Conservation (phyloP, 2,797 vertebrate genomes). For the Mastacembelus armatus region DNA sequence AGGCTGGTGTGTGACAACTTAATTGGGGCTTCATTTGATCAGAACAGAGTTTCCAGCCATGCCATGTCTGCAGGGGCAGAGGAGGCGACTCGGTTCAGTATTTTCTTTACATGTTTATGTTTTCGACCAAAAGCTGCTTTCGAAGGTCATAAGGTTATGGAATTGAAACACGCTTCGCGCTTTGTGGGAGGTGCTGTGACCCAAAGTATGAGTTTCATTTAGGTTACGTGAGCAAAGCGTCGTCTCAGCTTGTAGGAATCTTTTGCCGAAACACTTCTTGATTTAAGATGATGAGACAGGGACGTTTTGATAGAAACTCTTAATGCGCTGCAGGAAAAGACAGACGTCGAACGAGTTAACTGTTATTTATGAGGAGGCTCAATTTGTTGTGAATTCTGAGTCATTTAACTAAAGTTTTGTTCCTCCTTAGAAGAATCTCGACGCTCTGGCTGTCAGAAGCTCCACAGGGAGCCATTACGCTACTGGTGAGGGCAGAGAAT, state of each 20-base stretch:
- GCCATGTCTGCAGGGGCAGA: slow-evolving; percentile 12
- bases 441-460: not conserved
- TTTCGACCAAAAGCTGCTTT: not conserved
- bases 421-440: not conserved
- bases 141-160: not conserved
- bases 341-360: not conserved
- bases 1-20: slow-evolving; percentile 53
- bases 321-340: not conserved
- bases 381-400: slow-evolving; percentile 17
- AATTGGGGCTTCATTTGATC: slow-evolving; percentile 49
- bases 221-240: not conserved
- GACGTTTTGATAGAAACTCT: slow-evolving; percentile 1
- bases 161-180: too few relatives aligned
- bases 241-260: not conserved
- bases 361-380: slow-evolving; percentile 15
- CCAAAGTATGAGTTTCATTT: not conserved
- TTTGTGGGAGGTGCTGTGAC: not conserved
- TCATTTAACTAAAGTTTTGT: slow-evolving; percentile 12
- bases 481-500: slow-evolving; percentile 15
- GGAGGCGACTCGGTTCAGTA: not conserved
- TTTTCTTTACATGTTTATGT: not conserved
- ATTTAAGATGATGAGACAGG: slow-evolving; percentile 3
- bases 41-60: slow-evolving; percentile 23
- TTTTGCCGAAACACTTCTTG: not conserved
- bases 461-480: slow-evolving; percentile 7